These are phyloP conservation scores for Lepisosteus osseus DNA, from an alignment of 2,113 vertebrate genomes.

Conservation along the genomic window DNA sequence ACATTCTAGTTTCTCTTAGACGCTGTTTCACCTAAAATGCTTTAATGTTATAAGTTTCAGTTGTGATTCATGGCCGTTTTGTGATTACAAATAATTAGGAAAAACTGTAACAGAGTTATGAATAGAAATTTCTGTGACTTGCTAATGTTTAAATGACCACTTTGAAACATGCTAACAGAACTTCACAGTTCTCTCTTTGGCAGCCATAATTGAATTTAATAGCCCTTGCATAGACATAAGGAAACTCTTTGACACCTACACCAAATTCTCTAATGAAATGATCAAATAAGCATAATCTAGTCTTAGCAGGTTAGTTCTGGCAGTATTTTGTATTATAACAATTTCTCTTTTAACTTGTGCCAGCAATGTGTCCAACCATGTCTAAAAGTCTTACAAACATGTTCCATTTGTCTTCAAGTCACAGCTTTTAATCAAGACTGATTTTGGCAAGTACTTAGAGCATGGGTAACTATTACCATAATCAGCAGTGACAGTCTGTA, in stretches of 20 bases:
- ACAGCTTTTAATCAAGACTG: slow-evolving; percentile 49
- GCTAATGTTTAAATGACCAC: slow-evolving; percentile 82
- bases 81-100: slow-evolving; percentile 87
- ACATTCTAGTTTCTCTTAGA: slow-evolving; percentile 41
- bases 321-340: slow-evolving; percentile 53
- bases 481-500: slow-evolving; percentile 37
- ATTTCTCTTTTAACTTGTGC: slow-evolving; percentile 57
- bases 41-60: slow-evolving; percentile 67
- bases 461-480: slow-evolving; percentile 34
- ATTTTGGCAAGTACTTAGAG: slow-evolving; percentile 48
- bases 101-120: slow-evolving; percentile 77
- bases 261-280: slow-evolving; percentile 72
- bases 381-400: slow-evolving; percentile 60
- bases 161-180: slow-evolving; percentile 75
- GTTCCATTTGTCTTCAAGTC: slow-evolving; percentile 45
- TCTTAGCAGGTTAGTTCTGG: slow-evolving; percentile 63
- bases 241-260: slow-evolving; percentile 81
- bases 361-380: slow-evolving; percentile 55
- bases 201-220: slow-evolving; percentile 88
- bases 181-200: slow-evolving; percentile 79
- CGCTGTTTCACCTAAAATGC: slow-evolving; percentile 59
- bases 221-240: slow-evolving; percentile 76
- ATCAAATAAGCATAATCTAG: slow-evolving; percentile 77
- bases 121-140: slow-evolving; percentile 89
- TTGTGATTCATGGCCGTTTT: slow-evolving; percentile 71